Conservation (phyloP, 1,140 invertebrate genomes). For the Musca domestica region DNA sequence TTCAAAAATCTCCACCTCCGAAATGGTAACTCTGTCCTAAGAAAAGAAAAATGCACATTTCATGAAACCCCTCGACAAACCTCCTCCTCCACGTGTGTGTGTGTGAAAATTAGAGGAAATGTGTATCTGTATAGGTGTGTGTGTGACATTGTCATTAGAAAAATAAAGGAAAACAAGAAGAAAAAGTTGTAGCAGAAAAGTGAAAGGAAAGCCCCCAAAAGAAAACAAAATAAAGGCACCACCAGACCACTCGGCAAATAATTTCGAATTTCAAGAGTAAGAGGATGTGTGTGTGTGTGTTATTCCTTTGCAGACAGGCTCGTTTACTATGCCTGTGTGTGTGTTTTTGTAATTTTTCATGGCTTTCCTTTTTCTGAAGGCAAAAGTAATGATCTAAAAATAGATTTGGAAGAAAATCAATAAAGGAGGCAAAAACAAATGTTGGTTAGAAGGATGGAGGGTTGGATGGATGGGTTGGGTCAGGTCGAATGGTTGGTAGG, state of each 20-base stretch:
- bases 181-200: slow-evolving; percentile 15
- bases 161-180: not conserved
- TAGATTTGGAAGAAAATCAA: slow-evolving; percentile 43
- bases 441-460: too few species aligned
- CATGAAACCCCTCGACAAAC: too few species aligned
- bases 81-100: too few species aligned
- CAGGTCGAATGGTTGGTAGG: too few species aligned
- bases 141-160: too few species aligned
- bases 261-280: not conserved
- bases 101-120: too few species aligned
- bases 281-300: not conserved
- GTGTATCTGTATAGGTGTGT: too few species aligned
- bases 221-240: slow-evolving; percentile 14
- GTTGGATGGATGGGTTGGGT: too few species aligned
- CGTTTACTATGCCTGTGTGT: not conserved
- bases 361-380: slow-evolving; percentile 21
- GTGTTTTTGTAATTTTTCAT: slow-evolving; percentile 19
- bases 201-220: not conserved
- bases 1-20: too few species aligned
- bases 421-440: slow-evolving; percentile 37
- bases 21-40: not conserved
- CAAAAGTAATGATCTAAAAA: slow-evolving; percentile 43
- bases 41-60: too few species aligned
- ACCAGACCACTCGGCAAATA: not conserved
- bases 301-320: not conserved